These are phyloP conservation scores for Umimayanthus chanpuru DNA, from an alignment of 92 coral and sea anemone genomes.

Conservation along the genomic window DNA sequence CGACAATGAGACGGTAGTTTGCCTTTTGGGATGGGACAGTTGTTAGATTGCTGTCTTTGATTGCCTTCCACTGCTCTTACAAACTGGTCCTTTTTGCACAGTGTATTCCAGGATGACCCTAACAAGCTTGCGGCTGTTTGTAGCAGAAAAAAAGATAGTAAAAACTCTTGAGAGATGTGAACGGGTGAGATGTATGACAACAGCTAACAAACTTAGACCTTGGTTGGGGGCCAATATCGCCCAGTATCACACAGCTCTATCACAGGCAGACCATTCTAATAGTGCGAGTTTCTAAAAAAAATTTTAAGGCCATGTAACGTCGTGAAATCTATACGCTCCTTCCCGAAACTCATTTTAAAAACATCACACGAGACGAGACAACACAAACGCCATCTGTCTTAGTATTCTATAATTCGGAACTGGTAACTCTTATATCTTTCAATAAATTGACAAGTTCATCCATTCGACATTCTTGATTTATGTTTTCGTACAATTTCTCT, in stretches of 20 bases:
- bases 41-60: not conserved
- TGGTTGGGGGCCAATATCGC: not conserved
- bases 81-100: not conserved
- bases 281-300: no score
- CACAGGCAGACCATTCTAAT: no score
- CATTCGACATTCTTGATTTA: no score
- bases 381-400: no score
- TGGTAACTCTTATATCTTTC: no score
- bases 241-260: not conserved
- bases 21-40: not conserved
- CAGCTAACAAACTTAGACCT: not conserved
- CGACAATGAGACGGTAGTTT: slow-evolving; percentile 11
- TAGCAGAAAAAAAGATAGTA: not conserved
- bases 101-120: not conserved
- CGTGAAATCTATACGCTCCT: no score
- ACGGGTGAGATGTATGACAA: not conserved
- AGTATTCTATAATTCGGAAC: no score
- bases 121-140: not conserved
- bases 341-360: no score
- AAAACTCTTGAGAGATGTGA: not conserved
- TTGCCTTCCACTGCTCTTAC: not conserved
- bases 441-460: no score
- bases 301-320: no score
- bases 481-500: no score
- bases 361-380: no score